phyloP scores from a whole-genome alignment of 2,888 invertebrate species.

The Tinea trinotella region DNA sequence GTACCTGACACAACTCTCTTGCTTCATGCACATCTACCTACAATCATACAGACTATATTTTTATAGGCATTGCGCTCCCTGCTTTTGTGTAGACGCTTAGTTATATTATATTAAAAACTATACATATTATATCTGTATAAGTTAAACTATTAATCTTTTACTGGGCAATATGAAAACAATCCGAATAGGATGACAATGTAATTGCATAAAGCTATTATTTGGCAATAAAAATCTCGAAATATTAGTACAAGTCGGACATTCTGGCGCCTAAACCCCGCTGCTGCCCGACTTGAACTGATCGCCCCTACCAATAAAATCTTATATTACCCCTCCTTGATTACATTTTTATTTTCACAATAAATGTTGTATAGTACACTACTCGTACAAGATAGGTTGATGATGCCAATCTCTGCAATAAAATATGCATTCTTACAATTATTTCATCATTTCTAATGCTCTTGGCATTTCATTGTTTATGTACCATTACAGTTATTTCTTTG shows the following conservation, averaged over 20 bases:
- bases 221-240: neutral
- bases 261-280: constrained; percentile 11
- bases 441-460: no score
- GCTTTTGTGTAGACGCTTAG: no score
- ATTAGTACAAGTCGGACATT: constrained; percentile 1
- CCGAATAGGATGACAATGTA: neutral
- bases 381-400: neutral
- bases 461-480: no score
- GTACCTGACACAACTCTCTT: no score
- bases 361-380: constrained; percentile 25
- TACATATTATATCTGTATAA: neutral
- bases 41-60: no score
- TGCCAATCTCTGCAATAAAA: constrained; percentile 13
- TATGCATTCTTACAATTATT: neutral
- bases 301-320: constrained; percentile 34
- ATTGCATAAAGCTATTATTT: constrained; percentile 4
- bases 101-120: no score
- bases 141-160: neutral
- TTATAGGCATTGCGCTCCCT: no score
- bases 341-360: constrained; percentile 41
- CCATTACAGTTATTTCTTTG: no score
- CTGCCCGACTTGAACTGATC: neutral
- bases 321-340: constrained; percentile 32
- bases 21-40: no score
- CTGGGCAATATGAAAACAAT: neutral